Base-by-base conservation (phyloP, 2,797 vertebrate genomes). In the Limnodromus scolopaceus region DNA sequence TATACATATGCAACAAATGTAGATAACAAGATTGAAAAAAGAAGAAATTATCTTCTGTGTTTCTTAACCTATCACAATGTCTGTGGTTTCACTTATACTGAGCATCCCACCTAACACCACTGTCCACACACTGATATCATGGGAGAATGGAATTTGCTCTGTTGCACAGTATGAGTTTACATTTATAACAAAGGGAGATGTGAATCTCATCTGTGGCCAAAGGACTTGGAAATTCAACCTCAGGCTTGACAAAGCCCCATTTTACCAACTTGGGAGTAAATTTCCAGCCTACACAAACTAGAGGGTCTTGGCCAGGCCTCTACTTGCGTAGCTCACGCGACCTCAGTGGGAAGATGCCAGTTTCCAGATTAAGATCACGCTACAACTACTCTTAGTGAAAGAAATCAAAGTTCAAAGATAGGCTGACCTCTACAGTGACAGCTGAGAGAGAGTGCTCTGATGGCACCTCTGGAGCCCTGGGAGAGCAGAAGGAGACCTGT, bases 41-140 rank as follows among this genome's bases (percentile, higher is more conserved):
- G 27, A 51, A 51, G 51, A 55, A 76, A 53, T 60, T 1, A 23
- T 46, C 28, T 58, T 63, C 54, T 48, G 19, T 65, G 5, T 66
- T 66, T 46, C 64, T 87, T 54, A 55, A 49, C 28, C 24, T 61
- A 43, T 84, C 58, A 51, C 48, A 84, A 17, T 1, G 3, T 32
- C 16, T 0, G 1, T 28, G 22, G 58, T 61, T 84, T 81, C 48
- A 55, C 57, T 39, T 57, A n/a, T 17, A 51, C 48, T 43, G 24
- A 48, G 49, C 45, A 43, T 51, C 43, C 34, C n/a, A 34, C 54
- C 25, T 43, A 81, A 41, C 17, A 72, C 15, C n/a, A 53, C 28
- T 30, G 38, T 28, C 19, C 32, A 16, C 0, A 1, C 1, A 4
- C 46, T 70, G 41, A 54, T 2, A 4, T 20, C 0, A 2, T 36